Base-by-base conservation (phyloP, 2,888 invertebrate genomes). In the Hirtodrosophila histrioides region DNA sequence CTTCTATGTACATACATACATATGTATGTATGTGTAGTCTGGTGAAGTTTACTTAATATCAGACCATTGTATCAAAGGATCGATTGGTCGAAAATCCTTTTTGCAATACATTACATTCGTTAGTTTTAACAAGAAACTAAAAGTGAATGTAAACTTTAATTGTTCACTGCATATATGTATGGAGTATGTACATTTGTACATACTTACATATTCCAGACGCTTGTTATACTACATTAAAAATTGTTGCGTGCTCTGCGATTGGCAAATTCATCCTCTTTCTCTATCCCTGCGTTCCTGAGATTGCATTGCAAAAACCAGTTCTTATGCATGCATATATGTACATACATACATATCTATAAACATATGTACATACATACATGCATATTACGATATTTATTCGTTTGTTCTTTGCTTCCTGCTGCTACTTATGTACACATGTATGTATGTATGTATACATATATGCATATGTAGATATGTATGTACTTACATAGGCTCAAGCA, bases 251-350 rank as follows among this genome's bases (percentile, higher is more conserved):
- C 65, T 27, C 17, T 63, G 45, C 54, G 67, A 67, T 68, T 68
- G 54, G 68, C 60, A 55, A 68, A 55, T 71, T 69, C 56, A 60
- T 51, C 29, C 57, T 68, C 63, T 56, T 48, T 8, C 46, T 35
- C 43, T 60, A 31, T 48, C 43, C 23, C 44, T 57, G 55, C 37
- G 45, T 54, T 62, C 31, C 56, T 54, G 64, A 63, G 68, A 68
- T 75, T 76, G 76, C 61, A 62, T 58, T 64, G 63, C 61, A 51
- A 69, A 73, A 73, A 69, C 69, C 60, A 55, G 65, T 69, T 51
- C 37, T 66, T 10, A 12, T 27, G 11, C 45, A 69, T 43, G 49
- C 36, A 36, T 37, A 17, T 46, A 49, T 5, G 9, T 37, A 24
- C 10, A 7, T 49, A 61, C 5, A 27, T 44, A 41, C 9, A 58